Base-by-base conservation (phyloP, 1,140 invertebrate genomes). In the Phenacoccus solenopsis region DNA sequence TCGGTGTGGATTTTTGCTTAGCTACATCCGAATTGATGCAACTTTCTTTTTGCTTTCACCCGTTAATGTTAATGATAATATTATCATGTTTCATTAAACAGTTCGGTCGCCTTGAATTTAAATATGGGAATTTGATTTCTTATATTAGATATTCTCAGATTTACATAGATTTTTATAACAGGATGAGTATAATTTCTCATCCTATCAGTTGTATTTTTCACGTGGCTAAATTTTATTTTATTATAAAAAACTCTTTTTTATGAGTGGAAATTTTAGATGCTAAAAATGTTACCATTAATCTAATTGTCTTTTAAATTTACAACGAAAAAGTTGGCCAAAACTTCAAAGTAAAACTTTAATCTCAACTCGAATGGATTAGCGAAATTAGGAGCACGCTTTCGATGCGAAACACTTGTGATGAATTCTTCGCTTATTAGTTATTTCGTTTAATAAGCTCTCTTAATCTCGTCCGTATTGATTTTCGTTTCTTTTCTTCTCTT, bases 391-490 rank as follows among this genome's bases (percentile, higher is more conserved):
- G 38, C 38, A 16, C 20, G 38, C 13, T 49, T n/a, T 49, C 38
- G 38, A 49, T 49, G n/a, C n/a, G 38, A 49, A 49, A 49, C 20
- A 49, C 38, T 49, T 49, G 38, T n/a, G 20, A n/a, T 49, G 20
- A 49, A 49, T n/a, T 49, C 38, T 49, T 49, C 38, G 38, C 38
- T 49, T 49, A 49, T 49, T 49, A 49, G 38, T 49, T 49, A 49
- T 49, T 49, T 16, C 38, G 38, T 10, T 49, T 49, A 49, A 49
- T 49, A 49, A 49, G 38, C 38, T 10, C 38, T 49, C 20, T 49
- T 49, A 49, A 49, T 49, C 16, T n/a, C 38, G 20, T 16, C 12
- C 20, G 38, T 49, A 49, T 49, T 49, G 12, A 49, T 49, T 49
- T 49, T 49, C 20, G 38, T n/a, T 49, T 16, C 38, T n/a, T n/a